A percentile compares a stretch with the other conserved stretches of the same genome.
Evolutionary conservation across 2,888 invertebrate species (phyloP).

Genomic region (Chelonus formosanus): DNA sequence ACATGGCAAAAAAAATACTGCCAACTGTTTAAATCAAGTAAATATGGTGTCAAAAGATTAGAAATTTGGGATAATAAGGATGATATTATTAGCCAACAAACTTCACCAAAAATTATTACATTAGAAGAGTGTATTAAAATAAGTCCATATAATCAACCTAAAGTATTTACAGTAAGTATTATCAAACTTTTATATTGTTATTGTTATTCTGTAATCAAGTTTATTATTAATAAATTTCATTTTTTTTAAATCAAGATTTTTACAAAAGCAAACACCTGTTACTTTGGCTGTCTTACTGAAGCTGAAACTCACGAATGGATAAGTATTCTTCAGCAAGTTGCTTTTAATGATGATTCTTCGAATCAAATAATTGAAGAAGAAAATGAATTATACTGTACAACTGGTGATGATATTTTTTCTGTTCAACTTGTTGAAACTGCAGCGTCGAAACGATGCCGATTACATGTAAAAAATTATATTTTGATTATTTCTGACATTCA

Average conservation of each 20-base stretch:
- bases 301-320: constrained; percentile 81
- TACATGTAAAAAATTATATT: constrained; percentile 77
- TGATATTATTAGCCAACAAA: constrained; percentile 71
- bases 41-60: constrained; percentile 84
- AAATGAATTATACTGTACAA: constrained; percentile 87
- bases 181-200: constrained; percentile 11
- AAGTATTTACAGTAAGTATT: constrained; percentile 67
- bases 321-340: constrained; percentile 80
- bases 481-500: constrained; percentile 79
- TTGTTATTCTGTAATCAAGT: not conserved
- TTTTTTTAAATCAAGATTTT: constrained; percentile 69
- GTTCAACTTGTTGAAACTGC: constrained; percentile 82
- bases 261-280: constrained; percentile 73
- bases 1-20: constrained; percentile 83
- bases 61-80: constrained; percentile 87
- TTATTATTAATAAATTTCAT: not conserved
- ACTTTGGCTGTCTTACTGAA: constrained; percentile 75
- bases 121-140: constrained; percentile 90
- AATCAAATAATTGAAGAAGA: constrained; percentile 80
- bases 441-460: constrained; percentile 79
- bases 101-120: constrained; percentile 79
- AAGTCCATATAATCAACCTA: constrained; percentile 65
- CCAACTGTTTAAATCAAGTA: constrained; percentile 81
- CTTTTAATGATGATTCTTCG: constrained; percentile 76
- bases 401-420: constrained; percentile 82